Evolutionary conservation across 2,797 vertebrate genomes (phyloP), one percentile per base, ranked within the genome.

Genomic region (Pseudomugil gertrudae): DNA sequence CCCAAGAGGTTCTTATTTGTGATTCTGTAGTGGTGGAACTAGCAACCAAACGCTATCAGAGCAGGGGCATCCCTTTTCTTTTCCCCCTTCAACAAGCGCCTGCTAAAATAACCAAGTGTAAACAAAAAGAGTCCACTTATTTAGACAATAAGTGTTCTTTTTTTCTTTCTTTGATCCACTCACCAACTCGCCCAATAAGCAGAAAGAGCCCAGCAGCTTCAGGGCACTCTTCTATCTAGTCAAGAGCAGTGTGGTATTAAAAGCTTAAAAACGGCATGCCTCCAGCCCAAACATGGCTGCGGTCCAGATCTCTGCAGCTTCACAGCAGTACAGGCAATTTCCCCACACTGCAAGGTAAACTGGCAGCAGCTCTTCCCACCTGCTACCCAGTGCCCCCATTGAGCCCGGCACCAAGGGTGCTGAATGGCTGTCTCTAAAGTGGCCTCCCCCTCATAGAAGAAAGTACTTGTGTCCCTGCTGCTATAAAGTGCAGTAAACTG

Each of bases 351-450:
- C 83, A 78, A 84, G 85, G 86, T 85, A 89, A 92, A 91, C 91
- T 93, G 92, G 92, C 92, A 93, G 79, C 64, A 9, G 53, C 81
- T 72, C 77, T 27, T 60, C 89, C 90, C 94, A 93, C 92, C 93
- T 93, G 92, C 93, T 92, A 89, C 92, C 90, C 84, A 67, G 77
- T 38, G 69, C 84, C 83, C 76, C 58, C 76, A 75, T 73, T 85
- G 78, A 83, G 80, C 62, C 70, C 77, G 64, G 69, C 86, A 79
- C 87, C 75, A 57, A 54, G 63, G 89, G 84, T 72, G 77, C 59
- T 79, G 43, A 26, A 76, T 53, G 58, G 70, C 77, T 13, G 58
- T 58, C 76, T 78, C 74, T 65, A 66, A 72, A 72, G 48, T 64
- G 54, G 40, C 40, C 74, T 65, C 56, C 63, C 76, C 52, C 64